phyloP scores from a whole-genome alignment of 1,140 invertebrate species.

The Caenorhabditis inopinata region DNA sequence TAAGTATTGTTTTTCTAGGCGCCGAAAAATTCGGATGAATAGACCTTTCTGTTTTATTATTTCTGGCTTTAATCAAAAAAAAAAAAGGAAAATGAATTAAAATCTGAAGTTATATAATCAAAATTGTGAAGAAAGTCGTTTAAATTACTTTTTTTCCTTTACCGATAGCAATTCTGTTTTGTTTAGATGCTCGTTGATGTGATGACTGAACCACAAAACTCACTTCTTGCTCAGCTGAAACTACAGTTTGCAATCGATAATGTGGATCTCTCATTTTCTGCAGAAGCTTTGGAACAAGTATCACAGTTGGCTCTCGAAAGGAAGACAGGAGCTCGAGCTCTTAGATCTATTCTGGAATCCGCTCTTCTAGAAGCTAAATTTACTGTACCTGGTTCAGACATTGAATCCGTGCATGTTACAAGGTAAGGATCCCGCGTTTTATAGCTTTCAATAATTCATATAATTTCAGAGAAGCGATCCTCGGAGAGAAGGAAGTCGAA shows the following conservation, averaged over 20 bases:
- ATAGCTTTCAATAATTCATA: too few relatives aligned
- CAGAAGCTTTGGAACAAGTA: conserved; percentile 83
- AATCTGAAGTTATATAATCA: too few relatives aligned
- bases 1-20: too few relatives aligned
- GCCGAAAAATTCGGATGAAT: too few relatives aligned
- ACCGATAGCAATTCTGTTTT: not conserved
- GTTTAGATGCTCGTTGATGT: conserved; percentile 88
- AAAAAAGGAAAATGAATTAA: too few relatives aligned
- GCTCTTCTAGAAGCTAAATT: conserved; percentile 93
- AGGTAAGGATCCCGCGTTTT: conserved; percentile 53
- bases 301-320: conserved; percentile 86
- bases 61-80: too few relatives aligned
- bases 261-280: conserved; percentile 82
- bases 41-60: too few relatives aligned
- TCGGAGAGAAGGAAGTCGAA: conserved; percentile 3
- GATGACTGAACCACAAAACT: conserved; percentile 93
- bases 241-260: conserved; percentile 78
- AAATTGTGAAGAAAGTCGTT: too few relatives aligned
- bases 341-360: conserved; percentile 74
- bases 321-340: conserved; percentile 73
- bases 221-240: conserved; percentile 83
- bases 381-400: conserved; percentile 90
- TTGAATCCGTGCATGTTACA: conserved; percentile 80
- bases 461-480: conserved; percentile 36
- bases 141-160: too few relatives aligned